These are phyloP conservation scores for Myzus persicae DNA, from an alignment of 1,140 invertebrate species.

Conservation along the genomic window DNA sequence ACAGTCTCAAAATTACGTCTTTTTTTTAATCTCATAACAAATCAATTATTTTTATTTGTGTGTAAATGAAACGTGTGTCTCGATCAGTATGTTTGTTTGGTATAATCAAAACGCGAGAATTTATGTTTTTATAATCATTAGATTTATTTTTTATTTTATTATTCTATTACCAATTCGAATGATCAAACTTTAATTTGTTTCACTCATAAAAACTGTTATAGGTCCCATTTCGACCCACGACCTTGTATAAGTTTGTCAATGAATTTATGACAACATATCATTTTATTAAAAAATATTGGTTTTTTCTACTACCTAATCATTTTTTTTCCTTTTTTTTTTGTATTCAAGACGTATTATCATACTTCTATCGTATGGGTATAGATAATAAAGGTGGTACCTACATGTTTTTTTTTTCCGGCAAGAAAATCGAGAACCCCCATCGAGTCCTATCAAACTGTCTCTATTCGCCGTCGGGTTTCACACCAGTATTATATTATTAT, in stretches of 20 bases:
- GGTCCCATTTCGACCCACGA: background rate
- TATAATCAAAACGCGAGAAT: background rate
- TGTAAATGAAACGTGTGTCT: background rate
- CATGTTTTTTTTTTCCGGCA: constrained; percentile 18
- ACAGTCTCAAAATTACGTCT: background rate
- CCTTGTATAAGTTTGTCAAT: background rate
- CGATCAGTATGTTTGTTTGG: background rate
- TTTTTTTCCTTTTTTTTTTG: background rate
- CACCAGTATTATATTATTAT: constrained; percentile 27
- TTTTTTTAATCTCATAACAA: background rate
- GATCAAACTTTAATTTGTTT: background rate
- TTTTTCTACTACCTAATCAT: background rate
- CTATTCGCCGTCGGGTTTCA: constrained; percentile 32
- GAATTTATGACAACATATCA: background rate
- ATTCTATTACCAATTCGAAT: background rate
- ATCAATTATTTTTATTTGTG: background rate
- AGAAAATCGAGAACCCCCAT: constrained; percentile 44
- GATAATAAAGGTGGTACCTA: background rate
- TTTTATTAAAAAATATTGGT: constrained; percentile 25
- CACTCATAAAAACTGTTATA: background rate
- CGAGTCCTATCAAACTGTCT: background rate
- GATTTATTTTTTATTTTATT: background rate
- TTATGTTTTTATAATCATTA: background rate
- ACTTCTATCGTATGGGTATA: background rate
- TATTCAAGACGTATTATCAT: constrained; percentile 17